These are phyloP conservation scores for Epinotia demarniana DNA, from an alignment of 2,888 invertebrate species.

Conservation along the genomic window DNA sequence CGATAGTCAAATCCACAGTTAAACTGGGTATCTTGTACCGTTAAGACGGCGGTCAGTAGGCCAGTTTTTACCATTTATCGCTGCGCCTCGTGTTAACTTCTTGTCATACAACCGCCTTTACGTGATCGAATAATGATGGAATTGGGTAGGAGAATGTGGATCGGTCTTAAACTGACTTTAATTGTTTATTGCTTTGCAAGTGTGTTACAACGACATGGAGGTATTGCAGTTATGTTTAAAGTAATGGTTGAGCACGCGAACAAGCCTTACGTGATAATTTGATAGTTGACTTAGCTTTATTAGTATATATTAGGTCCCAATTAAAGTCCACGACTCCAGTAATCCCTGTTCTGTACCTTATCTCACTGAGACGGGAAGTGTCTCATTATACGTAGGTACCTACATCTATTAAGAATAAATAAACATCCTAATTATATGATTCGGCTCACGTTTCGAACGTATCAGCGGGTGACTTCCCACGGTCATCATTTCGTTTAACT, in stretches of 20 bases:
- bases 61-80: constrained; percentile 78
- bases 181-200: neutral
- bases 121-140: constrained; percentile 40
- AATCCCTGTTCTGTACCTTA: constrained; percentile 21
- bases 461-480: constrained; percentile 33
- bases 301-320: too few relatives aligned
- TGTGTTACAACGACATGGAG: neutral
- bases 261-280: neutral
- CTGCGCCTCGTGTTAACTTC: constrained; percentile 63
- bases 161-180: constrained; percentile 13
- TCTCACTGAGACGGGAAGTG: constrained; percentile 30
- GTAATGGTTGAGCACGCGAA: neutral
- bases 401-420: constrained; percentile 26
- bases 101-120: constrained; percentile 60
- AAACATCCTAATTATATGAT: constrained; percentile 31
- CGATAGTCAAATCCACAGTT: constrained; percentile 62
- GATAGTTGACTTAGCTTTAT: too few relatives aligned
- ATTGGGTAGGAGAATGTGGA: constrained; percentile 26
- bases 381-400: constrained; percentile 35
- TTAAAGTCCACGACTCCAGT: too few relatives aligned
- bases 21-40: constrained; percentile 65
- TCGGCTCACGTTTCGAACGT: constrained; percentile 26
- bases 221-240: neutral
- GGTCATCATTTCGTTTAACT: constrained; percentile 24
- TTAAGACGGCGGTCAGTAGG: constrained; percentile 73